These are phyloP conservation scores for Tetheella fluctuosa DNA, from an alignment of 2,888 invertebrate species.

Conservation along the genomic window DNA sequence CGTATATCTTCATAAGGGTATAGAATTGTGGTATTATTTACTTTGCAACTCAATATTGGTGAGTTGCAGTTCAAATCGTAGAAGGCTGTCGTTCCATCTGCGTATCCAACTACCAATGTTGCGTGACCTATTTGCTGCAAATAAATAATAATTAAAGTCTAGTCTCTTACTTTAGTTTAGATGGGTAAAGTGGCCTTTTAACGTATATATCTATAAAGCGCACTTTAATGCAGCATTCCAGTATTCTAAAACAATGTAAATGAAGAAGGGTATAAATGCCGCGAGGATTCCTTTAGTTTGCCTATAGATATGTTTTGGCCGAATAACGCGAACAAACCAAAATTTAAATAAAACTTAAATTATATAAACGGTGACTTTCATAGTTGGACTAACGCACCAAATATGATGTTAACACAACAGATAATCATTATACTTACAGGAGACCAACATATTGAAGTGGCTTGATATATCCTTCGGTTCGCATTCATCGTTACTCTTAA, in stretches of 20 bases:
- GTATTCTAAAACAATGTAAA: slow-evolving; percentile 14
- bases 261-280: too few species aligned
- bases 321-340: too few species aligned
- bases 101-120: slow-evolving; percentile 86
- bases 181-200: neutral
- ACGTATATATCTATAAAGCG: neutral
- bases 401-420: neutral
- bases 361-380: too few species aligned
- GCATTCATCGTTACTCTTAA: slow-evolving; percentile 54
- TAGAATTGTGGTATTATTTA: slow-evolving; percentile 69
- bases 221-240: neutral
- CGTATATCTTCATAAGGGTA: slow-evolving; percentile 85
- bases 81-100: slow-evolving; percentile 86
- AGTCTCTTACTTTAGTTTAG: neutral
- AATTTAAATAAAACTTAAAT: too few species aligned
- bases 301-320: too few species aligned
- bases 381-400: neutral
- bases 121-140: slow-evolving; percentile 81
- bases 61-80: slow-evolving; percentile 85
- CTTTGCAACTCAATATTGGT: slow-evolving; percentile 69
- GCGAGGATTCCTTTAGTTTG: too few species aligned
- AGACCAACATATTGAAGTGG: slow-evolving; percentile 79
- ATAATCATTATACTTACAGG: slow-evolving; percentile 60
- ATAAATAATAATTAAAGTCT: slow-evolving; percentile 16
- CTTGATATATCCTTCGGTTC: slow-evolving; percentile 64